Evolutionary conservation across 2,888 invertebrate genomes (phyloP), one percentile per base, ranked within the genome.

Genomic region (Chrysolina americana): DNA sequence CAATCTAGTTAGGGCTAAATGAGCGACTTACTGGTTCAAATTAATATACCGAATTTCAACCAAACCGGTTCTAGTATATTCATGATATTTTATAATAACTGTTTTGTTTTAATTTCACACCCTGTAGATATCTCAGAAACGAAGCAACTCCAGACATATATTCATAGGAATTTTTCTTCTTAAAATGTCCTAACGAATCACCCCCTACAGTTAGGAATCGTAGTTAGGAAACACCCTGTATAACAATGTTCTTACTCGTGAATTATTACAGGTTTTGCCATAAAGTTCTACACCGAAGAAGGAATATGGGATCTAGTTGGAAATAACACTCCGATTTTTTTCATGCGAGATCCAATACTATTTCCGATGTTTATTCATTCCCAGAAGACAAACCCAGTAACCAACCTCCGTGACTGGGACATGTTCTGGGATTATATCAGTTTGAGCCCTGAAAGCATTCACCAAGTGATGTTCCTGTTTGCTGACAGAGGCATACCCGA

Each of bases 361-460:
- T 98, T 98, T 88, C 96, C 97, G 13, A 96, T 94, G 85, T 97
- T 98, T 85, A 96, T 98, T 82, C 98, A 98, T 87, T 95, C 97
- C 0, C 98, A 98, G 87, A 98, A 98, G 87, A 91, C 97, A 78
- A 98, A 98, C 87, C 98, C 98, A 0, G 94, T 91, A 47, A 95
- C 95, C 0, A 94, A 95, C 85, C 89, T 97, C 41, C 96, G 96
- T 89, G 97, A 97, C 88, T 89, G 94, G 41, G 95, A 97, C 85
- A 96, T 96, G 95, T 96, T 96, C 86, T 98, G 97, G 97, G 98
- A 98, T 87, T 98, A 97, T 85, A 90, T 96, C 79, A 92, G 94
- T 0, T 89, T 97, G 48, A 91, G 96, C 44, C 96, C 96, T 0
- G 97, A 97, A 88, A 90, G 94, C 1, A 91, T 92, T 23, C 97